Evolutionary conservation across 1,140 invertebrate species (phyloP), one percentile per base, ranked within the genome.

Genomic region (Bombus ignitus): DNA sequence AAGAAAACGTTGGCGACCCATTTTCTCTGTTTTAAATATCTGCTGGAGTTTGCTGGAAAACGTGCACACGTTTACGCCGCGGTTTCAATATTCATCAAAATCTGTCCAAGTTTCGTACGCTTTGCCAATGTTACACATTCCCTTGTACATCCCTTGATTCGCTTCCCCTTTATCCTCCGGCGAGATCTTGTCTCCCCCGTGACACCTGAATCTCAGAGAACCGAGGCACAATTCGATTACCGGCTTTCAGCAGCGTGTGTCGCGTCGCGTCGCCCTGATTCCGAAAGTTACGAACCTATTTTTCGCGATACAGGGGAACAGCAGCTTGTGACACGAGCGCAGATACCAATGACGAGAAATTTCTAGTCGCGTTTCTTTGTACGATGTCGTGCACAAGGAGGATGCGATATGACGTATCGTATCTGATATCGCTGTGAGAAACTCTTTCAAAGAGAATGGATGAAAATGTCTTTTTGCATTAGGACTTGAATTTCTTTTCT

Each of bases 41-140:
- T 53, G 62, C 12, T 13, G 12, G 44, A 35, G 59, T 37, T 5
- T 44, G 22, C 15, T 44, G n/a, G 28, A 53, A 47, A n/a, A 59
- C 53, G 68, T 37, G 25, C 42, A 39, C 47, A 53, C 83, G 62
- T 77, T 83, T 57, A 42, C 74, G 73, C 25, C 42, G 44, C 35
- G 81, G 47, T 84, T 80, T 84, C 76, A 84, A 84, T 84, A 72
- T 80, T 84, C 83, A 72, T 84, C 76, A 79, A 53, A 72, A 71
- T 32, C 9, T 35, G 37, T 13, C 28, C 75, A 68, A 53, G 28
- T 68, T 83, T 32, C 73, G 35, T 42, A 13, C 44, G 72, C 66
- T 59, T 81, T n/a, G 53, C 47, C 37, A 25, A 42, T 53, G 37
- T 32, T 37, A 12, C 32, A 65, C 72, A 6, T 6, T 53, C 18